Evolutionary conservation across 2,888 invertebrate genomes (phyloP), one percentile per base, ranked within the genome.

Genomic region (Tillus elongatus): DNA sequence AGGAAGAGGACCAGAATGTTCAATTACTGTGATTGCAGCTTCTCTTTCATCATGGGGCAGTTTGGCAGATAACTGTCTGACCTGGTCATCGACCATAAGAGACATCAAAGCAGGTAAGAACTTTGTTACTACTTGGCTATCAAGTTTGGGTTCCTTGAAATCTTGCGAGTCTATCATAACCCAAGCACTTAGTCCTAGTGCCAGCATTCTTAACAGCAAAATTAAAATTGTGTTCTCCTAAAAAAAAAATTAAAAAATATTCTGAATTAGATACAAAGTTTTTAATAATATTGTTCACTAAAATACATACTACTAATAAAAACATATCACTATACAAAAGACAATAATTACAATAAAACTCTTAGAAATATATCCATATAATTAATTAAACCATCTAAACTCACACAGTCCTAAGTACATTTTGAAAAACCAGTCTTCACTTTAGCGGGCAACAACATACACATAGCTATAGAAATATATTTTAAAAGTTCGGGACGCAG

Each of bases 81-180:
- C 85, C 68, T 85, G 85, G 58, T 86, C 86, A 56, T 86, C 86
- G 1, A 86, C 92, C 82, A 96, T 91, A 4, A 95, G 70, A 0
- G 90, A 88, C 83, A 93, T 89, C 4, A 96, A 67, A 1, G 91
- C 88, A 1, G 96, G 93, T 43, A 96, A 67, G 66, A 92, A 95
- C 66, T 93, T 92, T 1, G 92, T 93, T 0, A 96, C 88, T 15
- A 95, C 82, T 69, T 90, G 88, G 56, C 82, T 81, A 53, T 95
- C 93, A 40, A 95, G 69, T 68, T 92, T 92, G 0, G 95, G 93
- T 63, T 96, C 96, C 58, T 91, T 91, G 56, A 93, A 95, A 50
- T 89, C 87, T 69, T 89, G 84, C 2, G 90, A 88, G 62, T 93
- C 91, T 46, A 96, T 93, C 88, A 96, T 95, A 16, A 89, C 82